Percentiles rank a stretch among this genome's conserved stretches.
Conservation (phyloP, 92 coral and sea anemone genomes). For the Montipora capitata region DNA sequence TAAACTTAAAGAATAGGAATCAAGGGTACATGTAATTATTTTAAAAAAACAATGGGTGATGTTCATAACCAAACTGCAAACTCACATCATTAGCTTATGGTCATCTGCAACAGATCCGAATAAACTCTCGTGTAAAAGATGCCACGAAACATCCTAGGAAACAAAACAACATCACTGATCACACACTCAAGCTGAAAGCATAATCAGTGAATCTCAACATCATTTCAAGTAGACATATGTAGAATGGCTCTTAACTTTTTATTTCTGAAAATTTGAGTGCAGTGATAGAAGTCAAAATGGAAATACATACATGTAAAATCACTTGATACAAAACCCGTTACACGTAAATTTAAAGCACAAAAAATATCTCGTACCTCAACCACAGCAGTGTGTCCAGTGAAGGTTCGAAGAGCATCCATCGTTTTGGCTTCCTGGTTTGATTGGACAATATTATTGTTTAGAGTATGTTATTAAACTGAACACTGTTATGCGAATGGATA, state of each 20-base stretch:
- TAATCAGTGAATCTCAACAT: too few relatives aligned
- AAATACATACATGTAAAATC: too few relatives aligned
- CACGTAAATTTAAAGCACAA: too few relatives aligned
- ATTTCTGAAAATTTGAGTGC: too few relatives aligned
- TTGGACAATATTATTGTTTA: neutral
- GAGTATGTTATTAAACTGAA: neutral
- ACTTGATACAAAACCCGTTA: too few relatives aligned
- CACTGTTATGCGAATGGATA: neutral
- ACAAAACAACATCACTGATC: neutral
- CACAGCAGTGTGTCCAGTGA: conserved; percentile 97
- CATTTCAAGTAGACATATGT: too few relatives aligned
- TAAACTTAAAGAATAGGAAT: too few relatives aligned
- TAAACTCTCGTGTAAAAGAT: conserved; percentile 96
- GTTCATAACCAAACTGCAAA: neutral
- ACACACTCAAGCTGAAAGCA: too few relatives aligned
- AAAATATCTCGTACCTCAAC: conserved; percentile 82
- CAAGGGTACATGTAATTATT: too few relatives aligned
- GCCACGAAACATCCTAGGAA: conserved; percentile 98
- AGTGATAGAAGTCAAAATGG: too few relatives aligned
- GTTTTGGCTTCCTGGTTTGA: conserved; percentile 91
- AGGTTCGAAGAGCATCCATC: conserved; percentile 90
- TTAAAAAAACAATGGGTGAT: neutral
- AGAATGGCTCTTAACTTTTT: too few relatives aligned
- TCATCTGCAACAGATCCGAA: conserved; percentile 99
- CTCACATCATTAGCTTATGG: conserved; percentile 98